Evolutionary conservation across 1,140 invertebrate genomes (phyloP).

Genomic region (Dufourea novaeangliae): DNA sequence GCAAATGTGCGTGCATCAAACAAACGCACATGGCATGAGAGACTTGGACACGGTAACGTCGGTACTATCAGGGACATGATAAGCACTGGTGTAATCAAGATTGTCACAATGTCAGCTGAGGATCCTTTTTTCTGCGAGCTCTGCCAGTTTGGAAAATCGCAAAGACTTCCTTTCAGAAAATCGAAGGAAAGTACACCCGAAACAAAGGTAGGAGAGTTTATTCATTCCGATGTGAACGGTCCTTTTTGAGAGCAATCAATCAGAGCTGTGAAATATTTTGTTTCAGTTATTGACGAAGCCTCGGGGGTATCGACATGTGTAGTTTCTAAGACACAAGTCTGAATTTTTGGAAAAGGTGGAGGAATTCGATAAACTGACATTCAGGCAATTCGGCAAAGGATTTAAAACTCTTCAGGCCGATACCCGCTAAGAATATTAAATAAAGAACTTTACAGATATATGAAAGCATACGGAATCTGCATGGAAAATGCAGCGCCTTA

Average conservation of each 20-base stretch:
- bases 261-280: slow-evolving; percentile 70
- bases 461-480: not conserved
- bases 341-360: slow-evolving; percentile 50
- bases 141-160: no score
- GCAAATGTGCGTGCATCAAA: not conserved
- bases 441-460: not conserved
- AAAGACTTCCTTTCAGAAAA: no score
- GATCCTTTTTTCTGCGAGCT: no score
- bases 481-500: slow-evolving; percentile 57
- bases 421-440: not conserved
- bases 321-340: slow-evolving; percentile 76
- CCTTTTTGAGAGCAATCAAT: slow-evolving; percentile 75
- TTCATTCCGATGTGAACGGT: slow-evolving; percentile 79
- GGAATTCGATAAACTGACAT: not conserved
- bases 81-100: not conserved
- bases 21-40: slow-evolving; percentile 13
- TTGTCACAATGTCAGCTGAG: not conserved
- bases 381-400: not conserved
- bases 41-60: slow-evolving; percentile 27
- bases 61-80: no score
- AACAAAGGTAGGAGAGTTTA: slow-evolving; percentile 69
- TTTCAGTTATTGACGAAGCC: slow-evolving; percentile 77
- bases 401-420: slow-evolving; percentile 1
- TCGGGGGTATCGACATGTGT: slow-evolving; percentile 70
- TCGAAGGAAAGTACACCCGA: slow-evolving; percentile 71